Percentiles rank a stretch among this genome's conserved stretches.
These are phyloP conservation scores for Papilio protenor DNA, from an alignment of 2,888 invertebrate genomes.

Conservation along the genomic window DNA sequence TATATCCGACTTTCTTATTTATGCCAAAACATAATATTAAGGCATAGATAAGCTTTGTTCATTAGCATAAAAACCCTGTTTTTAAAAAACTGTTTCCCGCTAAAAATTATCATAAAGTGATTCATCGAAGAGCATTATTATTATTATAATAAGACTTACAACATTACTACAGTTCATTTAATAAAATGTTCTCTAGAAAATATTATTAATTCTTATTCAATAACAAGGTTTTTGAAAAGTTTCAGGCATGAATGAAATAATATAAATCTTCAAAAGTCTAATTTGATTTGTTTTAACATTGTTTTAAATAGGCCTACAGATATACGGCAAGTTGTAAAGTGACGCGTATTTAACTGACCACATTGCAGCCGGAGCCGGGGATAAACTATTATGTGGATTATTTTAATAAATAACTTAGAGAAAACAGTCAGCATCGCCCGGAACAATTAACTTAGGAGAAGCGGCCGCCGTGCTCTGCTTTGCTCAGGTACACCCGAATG, in stretches of 20 bases:
- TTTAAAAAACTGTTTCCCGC: not conserved
- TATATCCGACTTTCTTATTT: not conserved
- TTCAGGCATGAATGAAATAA: not conserved
- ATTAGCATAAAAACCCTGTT: not conserved
- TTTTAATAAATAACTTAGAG: constrained; percentile 34
- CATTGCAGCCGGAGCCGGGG: constrained; percentile 27
- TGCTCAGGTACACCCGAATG: constrained; percentile 22
- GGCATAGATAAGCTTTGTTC: not conserved
- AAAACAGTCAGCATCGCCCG: constrained; percentile 22
- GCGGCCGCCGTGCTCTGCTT: not conserved
- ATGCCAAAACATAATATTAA: not conserved
- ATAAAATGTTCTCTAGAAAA: not conserved
- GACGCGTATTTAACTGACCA: not conserved
- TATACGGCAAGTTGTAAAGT: not conserved
- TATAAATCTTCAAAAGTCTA: not conserved
- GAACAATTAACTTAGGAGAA: constrained; percentile 25
- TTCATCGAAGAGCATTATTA: not conserved
- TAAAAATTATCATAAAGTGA: not conserved
- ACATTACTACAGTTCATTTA: not conserved
- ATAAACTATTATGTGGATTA: not conserved
- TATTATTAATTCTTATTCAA: not conserved
- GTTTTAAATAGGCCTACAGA: constrained; percentile 36
- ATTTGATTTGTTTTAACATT: not conserved
- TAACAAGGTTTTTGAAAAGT: not conserved
- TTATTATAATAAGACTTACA: not conserved